phyloP scores from a whole-genome alignment of 2,113 vertebrate species.

The Toxotes chatareus region DNA sequence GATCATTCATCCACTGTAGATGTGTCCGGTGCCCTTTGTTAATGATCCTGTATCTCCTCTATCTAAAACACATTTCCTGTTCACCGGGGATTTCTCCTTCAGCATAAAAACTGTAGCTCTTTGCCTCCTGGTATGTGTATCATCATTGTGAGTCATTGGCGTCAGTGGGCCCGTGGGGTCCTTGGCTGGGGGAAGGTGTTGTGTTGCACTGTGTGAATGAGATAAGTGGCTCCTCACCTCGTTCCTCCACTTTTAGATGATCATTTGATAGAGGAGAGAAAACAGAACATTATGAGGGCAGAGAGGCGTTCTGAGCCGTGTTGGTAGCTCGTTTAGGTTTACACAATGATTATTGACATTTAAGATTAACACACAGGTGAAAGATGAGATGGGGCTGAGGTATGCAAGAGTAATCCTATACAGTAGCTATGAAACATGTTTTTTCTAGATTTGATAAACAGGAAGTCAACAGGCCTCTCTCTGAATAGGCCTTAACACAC shows the following conservation, averaged over 20 bases:
- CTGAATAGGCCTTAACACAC: constrained; percentile 1
- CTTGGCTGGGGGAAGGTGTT: constrained; percentile 61
- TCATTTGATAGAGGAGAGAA: constrained; percentile 38
- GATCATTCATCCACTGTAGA: neutral
- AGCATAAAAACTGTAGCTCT: constrained; percentile 29
- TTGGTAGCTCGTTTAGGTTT: neutral
- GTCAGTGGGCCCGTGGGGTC: constrained; percentile 45
- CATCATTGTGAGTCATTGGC: constrained; percentile 67
- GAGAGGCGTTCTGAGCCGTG: neutral
- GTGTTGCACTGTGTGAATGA: constrained; percentile 64
- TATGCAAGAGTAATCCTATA: constrained; percentile 7
- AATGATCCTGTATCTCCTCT: constrained; percentile 14
- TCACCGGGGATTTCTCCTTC: constrained; percentile 39
- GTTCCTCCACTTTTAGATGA: constrained; percentile 43
- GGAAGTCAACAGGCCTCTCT: neutral
- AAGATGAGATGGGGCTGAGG: neutral
- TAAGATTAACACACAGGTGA: neutral
- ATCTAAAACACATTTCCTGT: constrained; percentile 37
- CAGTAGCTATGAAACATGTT: constrained; percentile 41
- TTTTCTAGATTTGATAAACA: constrained; percentile 22
- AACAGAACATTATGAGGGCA: constrained; percentile 15
- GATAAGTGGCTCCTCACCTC: constrained; percentile 60
- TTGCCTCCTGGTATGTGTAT: constrained; percentile 44
- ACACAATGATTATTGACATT: neutral
- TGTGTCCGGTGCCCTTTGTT: neutral